These are phyloP conservation scores for Meiosimyza decipiens DNA, from an alignment of 2,888 invertebrate species.

Conservation along the genomic window DNA sequence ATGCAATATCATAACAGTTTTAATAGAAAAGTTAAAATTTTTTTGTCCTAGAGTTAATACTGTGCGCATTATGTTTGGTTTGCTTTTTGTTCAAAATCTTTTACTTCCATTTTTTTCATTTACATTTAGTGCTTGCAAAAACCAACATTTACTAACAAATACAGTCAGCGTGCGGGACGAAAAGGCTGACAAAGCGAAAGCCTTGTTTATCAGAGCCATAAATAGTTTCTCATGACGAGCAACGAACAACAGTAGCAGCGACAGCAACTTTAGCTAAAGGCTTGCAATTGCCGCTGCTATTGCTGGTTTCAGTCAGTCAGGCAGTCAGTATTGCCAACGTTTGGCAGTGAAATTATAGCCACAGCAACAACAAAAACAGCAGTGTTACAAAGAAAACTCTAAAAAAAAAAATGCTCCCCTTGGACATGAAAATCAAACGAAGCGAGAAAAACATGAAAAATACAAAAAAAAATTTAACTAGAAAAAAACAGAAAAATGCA, in stretches of 20 bases:
- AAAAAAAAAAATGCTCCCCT: slow-evolving; percentile 4
- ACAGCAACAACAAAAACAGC: slow-evolving; percentile 12
- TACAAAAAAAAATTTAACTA: background rate
- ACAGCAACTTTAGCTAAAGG: slow-evolving; percentile 2
- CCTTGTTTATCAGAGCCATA: slow-evolving; percentile 22
- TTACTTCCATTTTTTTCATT: no score
- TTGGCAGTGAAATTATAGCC: slow-evolving; percentile 33
- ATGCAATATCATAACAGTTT: no score
- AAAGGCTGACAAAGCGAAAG: slow-evolving; percentile 10
- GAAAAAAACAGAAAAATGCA: slow-evolving; percentile 4
- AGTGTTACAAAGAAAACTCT: background rate
- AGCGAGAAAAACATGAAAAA: slow-evolving; percentile 19
- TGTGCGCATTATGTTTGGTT: background rate
- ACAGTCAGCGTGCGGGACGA: no score
- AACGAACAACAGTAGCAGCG: background rate
- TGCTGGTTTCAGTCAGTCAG: slow-evolving; percentile 1
- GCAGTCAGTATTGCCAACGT: slow-evolving; percentile 17
- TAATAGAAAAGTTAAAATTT: no score
- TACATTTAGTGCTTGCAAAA: no score
- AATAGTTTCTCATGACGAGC: slow-evolving; percentile 19
- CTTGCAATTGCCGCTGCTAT: slow-evolving; percentile 25
- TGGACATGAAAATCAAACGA: slow-evolving; percentile 30
- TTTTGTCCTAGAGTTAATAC: background rate
- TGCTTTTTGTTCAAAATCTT: no score
- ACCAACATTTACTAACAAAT: no score